Evolutionary conservation across 2,113 vertebrate genomes (phyloP).

Genomic region (Neolamprologus kungweensis): DNA sequence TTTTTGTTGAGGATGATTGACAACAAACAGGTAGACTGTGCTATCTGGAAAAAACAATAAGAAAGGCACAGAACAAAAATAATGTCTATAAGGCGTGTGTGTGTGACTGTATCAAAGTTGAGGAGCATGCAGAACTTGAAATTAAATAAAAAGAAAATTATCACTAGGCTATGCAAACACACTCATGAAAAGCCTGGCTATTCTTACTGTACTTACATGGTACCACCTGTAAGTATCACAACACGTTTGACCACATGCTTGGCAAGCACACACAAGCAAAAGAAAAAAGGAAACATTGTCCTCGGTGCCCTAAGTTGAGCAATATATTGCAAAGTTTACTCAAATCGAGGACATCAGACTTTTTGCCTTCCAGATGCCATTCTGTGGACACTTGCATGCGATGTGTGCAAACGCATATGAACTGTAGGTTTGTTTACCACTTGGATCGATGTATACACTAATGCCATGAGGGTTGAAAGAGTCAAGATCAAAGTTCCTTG

Average conservation of each 20-base stretch:
- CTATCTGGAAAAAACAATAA: constrained; percentile 64
- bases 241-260: neutral
- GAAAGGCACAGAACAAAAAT: neutral
- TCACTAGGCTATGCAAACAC: neutral
- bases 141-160: neutral
- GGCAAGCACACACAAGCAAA: neutral
- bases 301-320: neutral
- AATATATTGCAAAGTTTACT: neutral
- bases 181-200: neutral
- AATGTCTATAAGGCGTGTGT: neutral
- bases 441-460: constrained; percentile 73
- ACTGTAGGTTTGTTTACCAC: constrained; percentile 62
- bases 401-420: neutral
- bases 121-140: neutral
- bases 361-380: neutral
- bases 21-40: constrained; percentile 81
- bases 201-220: neutral
- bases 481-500: constrained; percentile 78
- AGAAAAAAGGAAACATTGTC: neutral
- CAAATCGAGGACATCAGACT: neutral
- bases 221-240: neutral
- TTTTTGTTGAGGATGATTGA: constrained; percentile 81
- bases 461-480: constrained; percentile 91
- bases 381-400: neutral
- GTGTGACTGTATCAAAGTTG: neutral